These are phyloP conservation scores for Acanthurus lineatus DNA, from an alignment of 2,797 vertebrate genomes.

Conservation along the genomic window DNA sequence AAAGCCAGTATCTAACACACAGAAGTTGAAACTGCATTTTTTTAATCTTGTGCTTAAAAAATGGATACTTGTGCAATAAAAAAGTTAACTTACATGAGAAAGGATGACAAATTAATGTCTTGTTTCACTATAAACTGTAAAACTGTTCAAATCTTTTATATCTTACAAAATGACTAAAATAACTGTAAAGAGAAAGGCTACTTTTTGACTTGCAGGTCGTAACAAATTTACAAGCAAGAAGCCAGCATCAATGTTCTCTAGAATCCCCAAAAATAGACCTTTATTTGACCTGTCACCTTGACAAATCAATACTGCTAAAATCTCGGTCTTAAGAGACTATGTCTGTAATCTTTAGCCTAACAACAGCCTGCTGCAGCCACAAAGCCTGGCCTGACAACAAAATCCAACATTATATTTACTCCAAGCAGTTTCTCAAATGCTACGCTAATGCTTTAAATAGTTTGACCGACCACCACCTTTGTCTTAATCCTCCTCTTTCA, in stretches of 20 bases:
- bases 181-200: neutral
- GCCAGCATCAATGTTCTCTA: neutral
- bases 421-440: conserved; percentile 48
- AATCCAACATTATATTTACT: conserved; percentile 71
- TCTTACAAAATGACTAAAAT: neutral
- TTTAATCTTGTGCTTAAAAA: no score
- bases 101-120: neutral
- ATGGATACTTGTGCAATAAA: neutral
- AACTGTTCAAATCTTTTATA: neutral
- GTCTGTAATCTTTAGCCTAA: conserved; percentile 60
- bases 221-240: conserved; percentile 9
- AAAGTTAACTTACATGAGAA: no score
- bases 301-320: conserved; percentile 48
- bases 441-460: conserved; percentile 68
- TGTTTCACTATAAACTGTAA: neutral
- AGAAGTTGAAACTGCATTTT: neutral
- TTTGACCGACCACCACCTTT: conserved; percentile 58
- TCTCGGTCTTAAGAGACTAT: conserved; percentile 21
- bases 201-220: neutral
- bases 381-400: conserved; percentile 66
- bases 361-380: conserved; percentile 44
- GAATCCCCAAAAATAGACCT: conserved; percentile 24
- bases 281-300: conserved; percentile 44
- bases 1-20: neutral
- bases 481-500: conserved; percentile 59